Evolutionary conservation across 2,113 vertebrate genomes (phyloP).

Genomic region (Cyphomyrus discorhynchus): DNA sequence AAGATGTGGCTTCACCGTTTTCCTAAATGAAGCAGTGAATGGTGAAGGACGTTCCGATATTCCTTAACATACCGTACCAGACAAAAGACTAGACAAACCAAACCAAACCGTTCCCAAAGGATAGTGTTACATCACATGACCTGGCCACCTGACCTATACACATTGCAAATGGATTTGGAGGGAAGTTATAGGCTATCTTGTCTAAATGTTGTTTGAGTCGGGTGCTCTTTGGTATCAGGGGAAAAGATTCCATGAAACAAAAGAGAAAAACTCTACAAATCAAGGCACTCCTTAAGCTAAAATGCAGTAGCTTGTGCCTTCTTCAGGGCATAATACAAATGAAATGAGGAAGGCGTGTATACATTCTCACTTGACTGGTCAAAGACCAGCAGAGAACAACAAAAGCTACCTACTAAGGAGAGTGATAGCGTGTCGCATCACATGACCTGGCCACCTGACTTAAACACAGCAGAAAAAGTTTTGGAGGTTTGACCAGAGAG

Average conservation of each 20-base stretch:
- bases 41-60: not conserved
- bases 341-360: not conserved
- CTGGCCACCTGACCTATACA: not conserved
- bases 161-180: not conserved
- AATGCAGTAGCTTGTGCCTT: not conserved
- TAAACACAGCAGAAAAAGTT: not conserved
- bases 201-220: no score
- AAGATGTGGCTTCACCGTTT: not conserved
- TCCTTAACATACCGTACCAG: not conserved
- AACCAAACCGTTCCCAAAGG: not conserved
- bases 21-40: not conserved
- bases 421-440: not conserved
- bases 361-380: not conserved
- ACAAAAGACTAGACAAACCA: not conserved
- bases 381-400: not conserved
- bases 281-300: not conserved
- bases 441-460: not conserved
- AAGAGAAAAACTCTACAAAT: no score
- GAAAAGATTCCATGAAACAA: no score
- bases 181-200: not conserved
- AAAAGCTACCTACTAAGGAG: not conserved
- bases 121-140: not conserved
- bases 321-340: not conserved
- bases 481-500: not conserved
- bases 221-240: no score